phyloP scores from a whole-genome alignment of 2,888 invertebrate genomes.

The Limnephilus lunatus region DNA sequence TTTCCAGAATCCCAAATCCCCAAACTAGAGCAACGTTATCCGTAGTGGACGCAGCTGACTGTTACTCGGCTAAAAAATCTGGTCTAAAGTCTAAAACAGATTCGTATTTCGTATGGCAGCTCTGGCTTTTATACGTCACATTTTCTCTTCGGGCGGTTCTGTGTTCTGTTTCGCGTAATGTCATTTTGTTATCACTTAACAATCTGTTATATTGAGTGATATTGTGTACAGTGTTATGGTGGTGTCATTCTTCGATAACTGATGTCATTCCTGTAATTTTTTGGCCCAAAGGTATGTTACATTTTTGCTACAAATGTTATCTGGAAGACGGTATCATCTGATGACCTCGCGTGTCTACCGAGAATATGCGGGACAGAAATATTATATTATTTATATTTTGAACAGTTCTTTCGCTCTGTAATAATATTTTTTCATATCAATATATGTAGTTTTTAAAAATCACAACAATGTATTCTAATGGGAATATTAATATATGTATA shows the following conservation, averaged over 20 bases:
- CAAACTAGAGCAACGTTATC: neutral
- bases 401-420: neutral
- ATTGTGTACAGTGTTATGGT: conserved; percentile 23
- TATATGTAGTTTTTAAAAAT: neutral
- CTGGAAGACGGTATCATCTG: neutral
- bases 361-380: conserved; percentile 8
- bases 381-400: neutral
- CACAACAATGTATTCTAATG: neutral
- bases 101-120: conserved; percentile 30
- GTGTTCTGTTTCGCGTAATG: conserved; percentile 51
- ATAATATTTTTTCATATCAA: neutral
- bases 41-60: neutral
- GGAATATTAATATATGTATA: neutral
- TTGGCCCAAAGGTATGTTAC: conserved; percentile 42
- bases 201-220: conserved; percentile 32
- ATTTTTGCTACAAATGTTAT: conserved; percentile 12
- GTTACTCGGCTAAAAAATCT: neutral
- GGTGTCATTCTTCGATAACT: conserved; percentile 23
- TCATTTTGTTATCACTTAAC: conserved; percentile 43
- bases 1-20: neutral
- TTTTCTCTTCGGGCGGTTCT: conserved; percentile 49
- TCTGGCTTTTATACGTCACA: conserved; percentile 41
- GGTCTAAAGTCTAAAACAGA: neutral
- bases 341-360: conserved; percentile 30
- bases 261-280: conserved; percentile 36